Percentiles rank a stretch among this genome's conserved stretches.
These are phyloP conservation scores for Beaufortia kweichowensis DNA, from an alignment of 2,113 vertebrate species.

Conservation along the genomic window DNA sequence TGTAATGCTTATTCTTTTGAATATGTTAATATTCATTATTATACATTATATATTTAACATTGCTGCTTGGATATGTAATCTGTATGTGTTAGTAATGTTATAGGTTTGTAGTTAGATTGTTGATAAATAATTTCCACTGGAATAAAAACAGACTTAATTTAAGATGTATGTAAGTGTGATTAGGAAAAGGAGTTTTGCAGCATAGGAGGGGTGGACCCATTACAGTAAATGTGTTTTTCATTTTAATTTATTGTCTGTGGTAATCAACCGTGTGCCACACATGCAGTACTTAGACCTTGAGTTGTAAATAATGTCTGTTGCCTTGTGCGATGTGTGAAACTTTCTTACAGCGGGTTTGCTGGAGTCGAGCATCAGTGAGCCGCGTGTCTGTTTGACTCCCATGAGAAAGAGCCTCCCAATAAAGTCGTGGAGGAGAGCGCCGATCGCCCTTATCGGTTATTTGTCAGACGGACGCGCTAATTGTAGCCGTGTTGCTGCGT, in stretches of 20 bases:
- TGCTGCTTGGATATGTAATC: no score
- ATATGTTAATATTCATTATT: no score
- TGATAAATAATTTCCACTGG: no score
- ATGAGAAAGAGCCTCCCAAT: conserved; percentile 22
- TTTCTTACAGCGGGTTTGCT: neutral
- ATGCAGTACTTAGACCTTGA: neutral
- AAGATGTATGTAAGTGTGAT: no score
- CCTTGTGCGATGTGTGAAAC: neutral
- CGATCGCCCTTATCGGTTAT: conserved; percentile 55
- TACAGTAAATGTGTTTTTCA: neutral
- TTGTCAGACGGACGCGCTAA: conserved; percentile 54
- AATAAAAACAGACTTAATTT: no score
- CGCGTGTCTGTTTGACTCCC: neutral
- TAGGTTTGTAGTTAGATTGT: no score
- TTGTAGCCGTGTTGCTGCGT: conserved; percentile 49
- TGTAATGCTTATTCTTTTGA: no score
- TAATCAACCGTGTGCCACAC: neutral
- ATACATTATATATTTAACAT: no score
- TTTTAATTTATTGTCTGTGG: neutral
- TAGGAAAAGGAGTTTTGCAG: no score
- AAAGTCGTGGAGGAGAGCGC: conserved; percentile 17
- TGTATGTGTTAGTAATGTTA: no score
- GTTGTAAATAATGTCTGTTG: neutral
- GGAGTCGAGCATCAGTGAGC: neutral
- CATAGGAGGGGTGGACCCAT: neutral